A percentile compares a stretch with the other conserved stretches of the same genome.
phyloP scores from a whole-genome alignment of 64 coral and sea anemone species.

The Montipora foliosa region DNA sequence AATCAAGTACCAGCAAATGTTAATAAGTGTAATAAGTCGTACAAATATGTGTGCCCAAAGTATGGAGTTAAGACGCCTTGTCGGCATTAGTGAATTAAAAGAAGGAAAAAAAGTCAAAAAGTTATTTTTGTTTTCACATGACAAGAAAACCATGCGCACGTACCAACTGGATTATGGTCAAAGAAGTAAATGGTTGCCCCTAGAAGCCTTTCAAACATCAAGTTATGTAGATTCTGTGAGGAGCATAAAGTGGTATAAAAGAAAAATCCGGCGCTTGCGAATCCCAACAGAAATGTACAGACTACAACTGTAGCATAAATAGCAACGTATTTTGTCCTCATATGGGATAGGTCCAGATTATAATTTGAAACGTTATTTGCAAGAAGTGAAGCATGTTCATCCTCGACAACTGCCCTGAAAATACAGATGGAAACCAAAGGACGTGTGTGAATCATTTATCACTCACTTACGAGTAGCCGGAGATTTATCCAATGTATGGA shows the following conservation, averaged over 20 bases:
- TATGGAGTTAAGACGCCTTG: no score
- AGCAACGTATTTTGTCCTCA: constrained; percentile 64
- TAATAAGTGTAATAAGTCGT: no score
- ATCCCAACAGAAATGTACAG: constrained; percentile 47
- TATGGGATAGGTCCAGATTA: not conserved
- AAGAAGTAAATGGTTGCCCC: constrained; percentile 97
- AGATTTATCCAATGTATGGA: no score
- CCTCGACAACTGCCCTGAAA: constrained; percentile 63
- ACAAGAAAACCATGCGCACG: no score
- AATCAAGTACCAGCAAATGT: no score
- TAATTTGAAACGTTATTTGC: not conserved
- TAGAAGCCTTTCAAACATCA: constrained; percentile 86
- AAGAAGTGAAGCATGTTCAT: constrained; percentile 20
- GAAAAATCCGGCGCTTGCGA: constrained; percentile 2
- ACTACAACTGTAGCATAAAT: constrained; percentile 54
- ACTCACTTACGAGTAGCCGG: no score
- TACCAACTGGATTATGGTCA: constrained; percentile 97
- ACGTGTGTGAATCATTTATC: not conserved
- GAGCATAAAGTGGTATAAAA: constrained; percentile 55
- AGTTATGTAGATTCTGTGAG: constrained; percentile 87
- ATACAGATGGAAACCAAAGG: not conserved
- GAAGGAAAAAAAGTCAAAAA: no score
- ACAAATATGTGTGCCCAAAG: no score
- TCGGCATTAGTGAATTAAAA: no score
- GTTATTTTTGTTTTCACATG: no score